Evolutionary conservation across 2,888 invertebrate species (phyloP).

Genomic region (Spilarctia lutea): DNA sequence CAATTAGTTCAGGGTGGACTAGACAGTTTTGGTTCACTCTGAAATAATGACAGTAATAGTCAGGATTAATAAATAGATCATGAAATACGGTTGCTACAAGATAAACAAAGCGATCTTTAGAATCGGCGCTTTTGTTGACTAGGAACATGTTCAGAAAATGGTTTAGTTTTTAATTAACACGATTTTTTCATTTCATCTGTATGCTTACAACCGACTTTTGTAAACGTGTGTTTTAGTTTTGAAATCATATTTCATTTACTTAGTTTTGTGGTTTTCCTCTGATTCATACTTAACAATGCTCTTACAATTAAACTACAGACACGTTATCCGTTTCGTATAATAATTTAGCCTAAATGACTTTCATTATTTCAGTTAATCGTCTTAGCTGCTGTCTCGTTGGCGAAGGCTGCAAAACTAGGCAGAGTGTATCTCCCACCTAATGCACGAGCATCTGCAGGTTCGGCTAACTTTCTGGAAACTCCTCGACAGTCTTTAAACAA

Average conservation of each 20-base stretch:
- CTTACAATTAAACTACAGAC: no score
- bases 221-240: no score
- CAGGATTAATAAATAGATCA: neutral
- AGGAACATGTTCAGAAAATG: neutral
- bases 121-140: neutral
- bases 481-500: constrained; percentile 38
- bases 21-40: neutral
- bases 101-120: neutral
- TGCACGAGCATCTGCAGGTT: constrained; percentile 52
- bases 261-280: no score
- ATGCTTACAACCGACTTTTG: no score
- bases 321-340: no score
- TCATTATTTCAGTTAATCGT: constrained; percentile 66
- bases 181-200: no score
- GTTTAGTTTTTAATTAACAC: no score
- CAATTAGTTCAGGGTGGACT: neutral
- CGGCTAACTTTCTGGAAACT: constrained; percentile 41
- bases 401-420: constrained; percentile 72
- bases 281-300: no score
- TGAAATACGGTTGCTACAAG: neutral
- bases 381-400: constrained; percentile 61
- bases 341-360: neutral
- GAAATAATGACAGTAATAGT: no score
- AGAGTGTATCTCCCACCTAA: constrained; percentile 75
- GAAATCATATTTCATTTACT: no score